These are phyloP conservation scores for Sebastiscus tertius DNA, from an alignment of 2,797 vertebrate species.

Conservation along the genomic window DNA sequence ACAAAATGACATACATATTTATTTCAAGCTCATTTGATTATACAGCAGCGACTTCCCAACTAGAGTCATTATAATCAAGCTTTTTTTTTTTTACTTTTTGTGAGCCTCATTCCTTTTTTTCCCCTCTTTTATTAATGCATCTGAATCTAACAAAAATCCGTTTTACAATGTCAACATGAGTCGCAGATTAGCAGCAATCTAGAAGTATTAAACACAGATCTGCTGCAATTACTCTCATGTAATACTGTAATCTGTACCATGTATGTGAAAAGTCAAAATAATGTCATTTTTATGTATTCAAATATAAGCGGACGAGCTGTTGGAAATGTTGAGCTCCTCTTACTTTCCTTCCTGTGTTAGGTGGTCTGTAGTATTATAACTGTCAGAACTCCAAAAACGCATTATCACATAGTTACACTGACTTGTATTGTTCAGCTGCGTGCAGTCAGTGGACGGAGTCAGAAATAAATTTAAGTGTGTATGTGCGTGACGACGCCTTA, in stretches of 20 bases:
- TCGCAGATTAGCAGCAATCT: neutral
- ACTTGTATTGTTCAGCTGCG: slow-evolving; percentile 1
- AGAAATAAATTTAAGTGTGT: slow-evolving; percentile 32
- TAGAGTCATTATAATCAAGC: neutral
- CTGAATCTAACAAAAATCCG: neutral
- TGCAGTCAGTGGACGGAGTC: slow-evolving; percentile 26
- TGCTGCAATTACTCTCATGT: neutral
- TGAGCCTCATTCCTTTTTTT: neutral
- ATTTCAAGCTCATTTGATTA: neutral
- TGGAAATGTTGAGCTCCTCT: neutral
- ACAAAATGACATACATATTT: neutral
- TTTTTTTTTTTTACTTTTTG: neutral
- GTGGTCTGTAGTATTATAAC: neutral
- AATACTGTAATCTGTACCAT: neutral
- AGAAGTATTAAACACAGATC: neutral
- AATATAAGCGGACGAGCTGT: neutral
- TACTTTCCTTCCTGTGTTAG: neutral
- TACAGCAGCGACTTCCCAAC: neutral
- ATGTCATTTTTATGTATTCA: neutral
- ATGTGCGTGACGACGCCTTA: slow-evolving; percentile 11
- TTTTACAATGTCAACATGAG: neutral
- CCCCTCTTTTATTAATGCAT: neutral
- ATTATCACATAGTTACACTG: slow-evolving; percentile 8
- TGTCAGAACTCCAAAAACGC: slow-evolving; percentile 8
- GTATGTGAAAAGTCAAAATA: neutral